Evolutionary conservation across 2,888 invertebrate genomes (phyloP).

Genomic region (Anthrax anthrax): DNA sequence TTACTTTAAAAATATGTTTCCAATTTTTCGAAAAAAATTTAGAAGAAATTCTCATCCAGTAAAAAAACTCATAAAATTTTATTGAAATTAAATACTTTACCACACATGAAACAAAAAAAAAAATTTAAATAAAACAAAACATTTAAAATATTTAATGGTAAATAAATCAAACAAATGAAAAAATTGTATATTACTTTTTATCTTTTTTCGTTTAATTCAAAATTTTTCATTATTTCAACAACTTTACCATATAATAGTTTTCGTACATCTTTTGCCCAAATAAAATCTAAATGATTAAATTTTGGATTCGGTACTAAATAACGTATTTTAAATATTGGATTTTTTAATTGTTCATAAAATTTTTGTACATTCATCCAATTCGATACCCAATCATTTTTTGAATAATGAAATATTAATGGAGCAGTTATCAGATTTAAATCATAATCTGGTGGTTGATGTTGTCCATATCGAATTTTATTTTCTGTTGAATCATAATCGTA

Average conservation of each 20-base stretch:
- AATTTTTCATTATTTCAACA: constrained; percentile 37
- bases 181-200: too few relatives aligned
- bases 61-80: too few relatives aligned
- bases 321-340: constrained; percentile 39
- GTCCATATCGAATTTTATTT: constrained; percentile 38
- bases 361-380: constrained; percentile 41
- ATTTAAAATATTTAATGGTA: too few relatives aligned
- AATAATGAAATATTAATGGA: constrained; percentile 43
- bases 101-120: too few relatives aligned
- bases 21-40: too few relatives aligned
- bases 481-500: constrained; percentile 33
- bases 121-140: too few relatives aligned
- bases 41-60: too few relatives aligned
- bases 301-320: constrained; percentile 40
- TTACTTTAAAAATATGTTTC: too few relatives aligned
- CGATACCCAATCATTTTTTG: constrained; percentile 50
- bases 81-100: too few relatives aligned
- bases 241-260: constrained; percentile 39
- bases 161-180: too few relatives aligned
- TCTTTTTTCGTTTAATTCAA: constrained; percentile 13
- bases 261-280: constrained; percentile 40
- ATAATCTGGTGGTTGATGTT: constrained; percentile 38
- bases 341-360: constrained; percentile 38
- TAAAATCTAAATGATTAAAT: constrained; percentile 43
- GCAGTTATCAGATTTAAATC: constrained; percentile 38